A percentile compares a stretch with the other conserved stretches of the same genome.
These are phyloP conservation scores for Seriola aureovittata DNA, from an alignment of 2,113 vertebrate species.

Conservation along the genomic window DNA sequence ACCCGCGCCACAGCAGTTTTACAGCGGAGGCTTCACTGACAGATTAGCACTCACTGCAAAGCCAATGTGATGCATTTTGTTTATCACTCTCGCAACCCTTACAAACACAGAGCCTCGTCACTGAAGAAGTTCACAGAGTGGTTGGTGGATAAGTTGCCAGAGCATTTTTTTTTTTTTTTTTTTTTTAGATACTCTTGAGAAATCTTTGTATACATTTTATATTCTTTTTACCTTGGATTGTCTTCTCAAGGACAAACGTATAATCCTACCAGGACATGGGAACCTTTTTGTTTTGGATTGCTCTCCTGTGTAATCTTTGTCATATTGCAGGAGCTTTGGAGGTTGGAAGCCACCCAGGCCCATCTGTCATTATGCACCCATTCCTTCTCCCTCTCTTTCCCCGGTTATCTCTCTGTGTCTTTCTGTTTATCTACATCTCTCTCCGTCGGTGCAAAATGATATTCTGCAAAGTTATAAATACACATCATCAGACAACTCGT, in stretches of 20 bases:
- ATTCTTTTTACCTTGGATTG: conserved; percentile 11
- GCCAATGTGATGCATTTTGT: conserved; percentile 39
- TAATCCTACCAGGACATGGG: not conserved
- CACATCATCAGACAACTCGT: conserved; percentile 3
- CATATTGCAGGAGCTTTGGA: conserved; percentile 59
- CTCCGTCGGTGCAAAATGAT: conserved; percentile 9
- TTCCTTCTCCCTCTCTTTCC: conserved; percentile 27
- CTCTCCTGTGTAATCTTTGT: conserved; percentile 59
- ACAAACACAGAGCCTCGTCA: not conserved
- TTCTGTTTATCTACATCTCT: conserved; percentile 27
- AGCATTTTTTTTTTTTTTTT: not conserved
- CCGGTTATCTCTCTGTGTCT: not conserved
- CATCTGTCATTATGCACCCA: conserved; percentile 72
- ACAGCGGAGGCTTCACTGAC: conserved; percentile 46
- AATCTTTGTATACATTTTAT: conserved; percentile 3
- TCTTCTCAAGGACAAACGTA: conserved; percentile 1
- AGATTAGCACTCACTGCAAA: conserved; percentile 45
- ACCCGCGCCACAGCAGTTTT: conserved; percentile 33
- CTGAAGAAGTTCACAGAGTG: not conserved
- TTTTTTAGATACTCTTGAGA: not conserved
- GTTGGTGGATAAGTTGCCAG: not conserved
- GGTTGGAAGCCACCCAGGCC: conserved; percentile 60
- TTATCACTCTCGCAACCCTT: conserved; percentile 6
- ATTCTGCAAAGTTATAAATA: conserved; percentile 29
- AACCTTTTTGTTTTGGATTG: conserved; percentile 19